Base-by-base conservation (phyloP, 2,888 invertebrate species). In the Myopa testacea region DNA sequence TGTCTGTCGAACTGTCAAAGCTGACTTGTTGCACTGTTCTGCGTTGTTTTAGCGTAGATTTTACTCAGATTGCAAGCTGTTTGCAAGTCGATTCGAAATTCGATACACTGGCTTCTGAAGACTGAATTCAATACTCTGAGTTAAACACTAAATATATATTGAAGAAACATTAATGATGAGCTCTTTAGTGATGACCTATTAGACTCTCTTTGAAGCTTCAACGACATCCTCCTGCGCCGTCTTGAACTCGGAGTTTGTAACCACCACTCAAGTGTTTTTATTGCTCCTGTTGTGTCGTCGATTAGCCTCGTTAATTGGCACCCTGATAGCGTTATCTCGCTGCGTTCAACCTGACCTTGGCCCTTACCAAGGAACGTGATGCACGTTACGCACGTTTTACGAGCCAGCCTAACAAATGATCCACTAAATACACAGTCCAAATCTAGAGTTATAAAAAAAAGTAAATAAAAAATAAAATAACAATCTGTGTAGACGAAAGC, bases 311-410 rank as follows among this genome's bases (percentile, higher is more conserved):
- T 58, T 58, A 16, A n/a, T 14, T 58, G 62, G 4, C 62, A 12
- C 5, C 4, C 26, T 26, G 62, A 62, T 62, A 62, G 8, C 62
- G 62, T 14, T 19, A 60, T 63, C 37, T 37, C n/a, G 26, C 63
- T 63, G 14, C 19, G 26, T 2, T 26, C 26, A 26, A 26, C 26
- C 26, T 50, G 70, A 71, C 70, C 70, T 71, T 71, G 70, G 58
- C 70, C 69, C 52, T 71, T 71, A 34, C 14, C 16, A 34, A 58
- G 37, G 37, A 45, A 10, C 45, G 45, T 10, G 45, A 45, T 45
- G 6, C 45, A 45, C 52, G 52, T 26, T 8, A 45, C 70, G 70
- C 58, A 16, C 45, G 50, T 58, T 71, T 71, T 55, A 55, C 50
- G 52, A 34, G 26, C 58, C 45, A 45, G 45, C 45, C 45, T 6